phyloP scores from a whole-genome alignment of 2,888 invertebrate genomes.

The Amphipyra berbera region DNA sequence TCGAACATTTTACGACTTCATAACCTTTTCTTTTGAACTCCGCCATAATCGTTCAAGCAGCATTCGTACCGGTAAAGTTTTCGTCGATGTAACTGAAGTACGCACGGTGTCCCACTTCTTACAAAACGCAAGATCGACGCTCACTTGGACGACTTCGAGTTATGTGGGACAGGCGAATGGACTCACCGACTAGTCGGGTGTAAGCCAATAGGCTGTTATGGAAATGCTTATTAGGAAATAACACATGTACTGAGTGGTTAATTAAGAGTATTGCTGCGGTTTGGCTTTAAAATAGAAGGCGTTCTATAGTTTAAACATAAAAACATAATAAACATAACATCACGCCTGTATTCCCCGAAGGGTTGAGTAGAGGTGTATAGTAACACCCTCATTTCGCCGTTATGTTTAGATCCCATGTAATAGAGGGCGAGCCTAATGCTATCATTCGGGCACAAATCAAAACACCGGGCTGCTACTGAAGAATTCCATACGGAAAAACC shows the following conservation, averaged over 20 bases:
- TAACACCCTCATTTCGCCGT: too few species aligned
- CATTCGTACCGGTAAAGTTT: conserved; percentile 38
- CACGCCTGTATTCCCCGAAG: too few species aligned
- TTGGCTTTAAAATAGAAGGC: conserved; percentile 2
- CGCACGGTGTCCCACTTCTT: conserved; percentile 62
- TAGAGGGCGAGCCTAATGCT: too few species aligned
- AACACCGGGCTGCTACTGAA: too few species aligned
- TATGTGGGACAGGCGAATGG: conserved; percentile 68
- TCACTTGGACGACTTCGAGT: conserved; percentile 65
- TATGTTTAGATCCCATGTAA: too few species aligned
- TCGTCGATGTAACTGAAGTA: conserved; percentile 38
- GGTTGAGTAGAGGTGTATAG: too few species aligned
- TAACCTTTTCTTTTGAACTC: conserved; percentile 33
- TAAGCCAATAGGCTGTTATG: conserved; percentile 51
- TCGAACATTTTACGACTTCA: conserved; percentile 12
- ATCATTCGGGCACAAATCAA: too few species aligned
- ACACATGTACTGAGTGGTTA: conserved; percentile 22
- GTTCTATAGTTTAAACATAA: too few species aligned
- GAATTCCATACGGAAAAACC: too few species aligned
- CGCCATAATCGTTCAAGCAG: conserved; percentile 8
- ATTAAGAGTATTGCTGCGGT: conserved; percentile 21
- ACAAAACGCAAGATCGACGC: conserved; percentile 63
- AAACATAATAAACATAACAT: too few species aligned
- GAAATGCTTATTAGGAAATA: conserved; percentile 51
- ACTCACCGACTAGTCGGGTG: conserved; percentile 51